Evolutionary conservation across 2,888 invertebrate species (phyloP).

Genomic region (Mythimna ferrago): DNA sequence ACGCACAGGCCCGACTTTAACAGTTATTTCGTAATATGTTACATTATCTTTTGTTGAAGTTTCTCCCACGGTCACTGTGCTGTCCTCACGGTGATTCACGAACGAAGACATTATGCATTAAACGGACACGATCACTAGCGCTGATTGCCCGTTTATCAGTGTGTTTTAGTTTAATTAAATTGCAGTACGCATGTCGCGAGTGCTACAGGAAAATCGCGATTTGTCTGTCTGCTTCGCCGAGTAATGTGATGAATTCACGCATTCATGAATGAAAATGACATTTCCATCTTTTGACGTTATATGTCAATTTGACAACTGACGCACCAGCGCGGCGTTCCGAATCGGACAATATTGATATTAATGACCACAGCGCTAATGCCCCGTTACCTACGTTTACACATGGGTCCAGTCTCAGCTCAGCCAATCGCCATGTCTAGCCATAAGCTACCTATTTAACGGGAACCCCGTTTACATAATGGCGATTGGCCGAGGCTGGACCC

Average conservation of each 20-base stretch:
- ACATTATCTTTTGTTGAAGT: conserved; percentile 92
- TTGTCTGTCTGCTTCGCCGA: conserved; percentile 6
- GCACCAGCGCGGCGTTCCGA: neutral
- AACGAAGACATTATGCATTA: conserved; percentile 93
- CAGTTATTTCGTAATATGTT: conserved; percentile 93
- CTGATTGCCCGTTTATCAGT: conserved; percentile 38
- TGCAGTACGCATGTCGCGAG: conserved; percentile 38
- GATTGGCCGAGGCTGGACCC: too few relatives aligned
- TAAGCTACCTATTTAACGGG: too few relatives aligned
- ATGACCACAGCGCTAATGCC: too few relatives aligned
- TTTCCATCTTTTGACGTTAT: conserved; percentile 3
- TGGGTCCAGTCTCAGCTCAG: too few relatives aligned
- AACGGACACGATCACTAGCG: conserved; percentile 27
- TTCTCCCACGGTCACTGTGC: conserved; percentile 92
- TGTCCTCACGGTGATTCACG: conserved; percentile 92
- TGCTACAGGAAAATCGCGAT: conserved; percentile 28
- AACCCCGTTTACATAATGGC: too few relatives aligned
- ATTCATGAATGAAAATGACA: conserved; percentile 34
- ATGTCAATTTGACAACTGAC: conserved; percentile 10
- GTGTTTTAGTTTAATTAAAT: conserved; percentile 40
- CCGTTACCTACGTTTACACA: too few relatives aligned
- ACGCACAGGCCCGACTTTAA: conserved; percentile 92
- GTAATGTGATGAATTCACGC: conserved; percentile 9
- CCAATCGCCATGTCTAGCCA: too few relatives aligned
- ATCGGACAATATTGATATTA: too few relatives aligned